A percentile compares a stretch with the other conserved stretches of the same genome.
Conservation (phyloP, 2,888 invertebrate genomes). For the Eupithecia insigniata region DNA sequence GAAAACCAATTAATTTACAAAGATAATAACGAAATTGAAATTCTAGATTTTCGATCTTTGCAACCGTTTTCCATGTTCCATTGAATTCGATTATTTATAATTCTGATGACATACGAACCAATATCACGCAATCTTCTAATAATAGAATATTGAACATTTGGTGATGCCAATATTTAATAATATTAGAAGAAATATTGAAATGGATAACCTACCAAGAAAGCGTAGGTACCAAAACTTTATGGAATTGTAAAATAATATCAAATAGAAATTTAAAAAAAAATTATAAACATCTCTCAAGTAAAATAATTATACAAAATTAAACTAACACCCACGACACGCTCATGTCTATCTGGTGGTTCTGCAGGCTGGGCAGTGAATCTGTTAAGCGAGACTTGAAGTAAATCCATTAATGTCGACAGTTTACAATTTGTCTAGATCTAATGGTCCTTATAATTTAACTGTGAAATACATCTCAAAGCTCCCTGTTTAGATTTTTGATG, state of each 20-base stretch:
- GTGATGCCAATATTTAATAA: not conserved
- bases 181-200: not conserved
- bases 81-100: constrained; percentile 11
- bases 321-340: too few species aligned
- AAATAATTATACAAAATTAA: too few species aligned
- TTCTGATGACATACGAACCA: constrained; percentile 18
- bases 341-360: too few species aligned
- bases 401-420: too few species aligned
- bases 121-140: constrained; percentile 20
- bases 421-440: too few species aligned
- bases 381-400: too few species aligned
- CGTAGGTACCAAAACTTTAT: not conserved
- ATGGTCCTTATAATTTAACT: too few species aligned
- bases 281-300: too few species aligned
- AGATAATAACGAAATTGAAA: constrained; percentile 17
- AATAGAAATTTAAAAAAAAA: too few species aligned
- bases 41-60: constrained; percentile 6
- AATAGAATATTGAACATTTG: constrained; percentile 2
- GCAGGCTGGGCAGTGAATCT: too few species aligned
- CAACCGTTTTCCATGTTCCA: not conserved
- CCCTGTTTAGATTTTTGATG: not conserved
- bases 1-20: constrained; percentile 15
- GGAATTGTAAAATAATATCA: too few species aligned
- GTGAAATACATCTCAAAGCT: not conserved
- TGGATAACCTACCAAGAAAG: not conserved